Base-by-base conservation (phyloP, 1,140 invertebrate genomes). In the Drosophila lini region DNA sequence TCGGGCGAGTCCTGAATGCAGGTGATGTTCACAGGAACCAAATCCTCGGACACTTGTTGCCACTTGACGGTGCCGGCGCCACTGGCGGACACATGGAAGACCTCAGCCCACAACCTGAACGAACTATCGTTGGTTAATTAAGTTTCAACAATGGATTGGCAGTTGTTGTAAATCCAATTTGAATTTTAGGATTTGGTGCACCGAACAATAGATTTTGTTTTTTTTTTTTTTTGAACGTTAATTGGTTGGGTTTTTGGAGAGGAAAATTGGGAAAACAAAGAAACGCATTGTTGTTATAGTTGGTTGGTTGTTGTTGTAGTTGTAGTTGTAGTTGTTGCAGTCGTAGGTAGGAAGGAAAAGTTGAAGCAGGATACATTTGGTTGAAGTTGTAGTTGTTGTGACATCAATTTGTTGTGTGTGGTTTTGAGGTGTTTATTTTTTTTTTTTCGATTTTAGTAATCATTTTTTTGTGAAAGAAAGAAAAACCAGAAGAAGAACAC, bases 41-140 rank as follows among this genome's bases (percentile, higher is more conserved):
- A 95, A 94, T 99, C 98, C 93, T 99, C 98, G 59, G 98, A 98
- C 60, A 99, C 97, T 93, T 98, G 97, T 94, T 98, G 97, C 98
- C 98, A 99, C 93, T 98, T 98, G 52, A 98, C 97, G 22, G 96
- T 97, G 61, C 97, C 97, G 45, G 96, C 95, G 42, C 96, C 96
- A 83, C 96, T 97, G 9, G 97, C 97, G 75, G 97, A 97, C 82
- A 99, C 98, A 93, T 98, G 97, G 93, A 99, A 99, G 85, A 99
- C 97, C 94, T 99, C 98, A 58, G 98, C 98, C 98, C 98, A 99
- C 88, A 99, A 93, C 94, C 98, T 98, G 94, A 91, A 92, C 78
- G 93, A 92, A 93, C 92, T 93, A 88, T 69, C 74, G 82, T 78
- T 81, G 78, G 78, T 91, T 91, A 91, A 81, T 90, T 79, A 75